Evolutionary conservation across 2,888 invertebrate genomes (phyloP).

Genomic region (Euspilapteryx auroguttella): DNA sequence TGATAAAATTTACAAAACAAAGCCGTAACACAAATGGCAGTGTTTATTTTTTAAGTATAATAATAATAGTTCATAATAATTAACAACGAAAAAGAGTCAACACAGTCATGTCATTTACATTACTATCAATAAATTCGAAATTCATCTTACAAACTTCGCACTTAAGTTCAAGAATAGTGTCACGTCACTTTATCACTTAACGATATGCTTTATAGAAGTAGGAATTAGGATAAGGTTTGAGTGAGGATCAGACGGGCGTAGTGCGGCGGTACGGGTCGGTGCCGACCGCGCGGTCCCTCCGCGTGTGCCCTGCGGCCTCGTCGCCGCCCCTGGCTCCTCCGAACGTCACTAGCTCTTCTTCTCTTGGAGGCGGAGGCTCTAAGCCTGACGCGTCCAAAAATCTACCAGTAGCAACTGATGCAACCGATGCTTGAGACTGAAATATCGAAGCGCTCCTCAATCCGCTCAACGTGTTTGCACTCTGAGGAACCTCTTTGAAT

Average conservation of each 20-base stretch:
- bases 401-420: constrained; percentile 68
- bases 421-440: constrained; percentile 60
- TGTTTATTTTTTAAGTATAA: constrained; percentile 55
- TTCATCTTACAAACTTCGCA: constrained; percentile 8
- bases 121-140: constrained; percentile 50
- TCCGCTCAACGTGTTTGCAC: constrained; percentile 49
- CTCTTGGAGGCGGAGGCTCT: constrained; percentile 64
- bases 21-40: constrained; percentile 59
- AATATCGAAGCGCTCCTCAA: constrained; percentile 50
- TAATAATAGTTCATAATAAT: no score
- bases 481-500: constrained; percentile 54
- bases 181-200: constrained; percentile 44
- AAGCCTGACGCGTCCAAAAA: constrained; percentile 69
- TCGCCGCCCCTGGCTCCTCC: constrained; percentile 38
- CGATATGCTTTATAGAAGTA: constrained; percentile 39
- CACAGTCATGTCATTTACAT: constrained; percentile 2
- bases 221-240: constrained; percentile 15
- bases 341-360: constrained; percentile 72
- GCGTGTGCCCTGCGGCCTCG: constrained; percentile 22
- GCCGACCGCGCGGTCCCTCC: constrained; percentile 49
- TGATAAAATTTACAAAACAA: no score
- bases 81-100: constrained; percentile 40
- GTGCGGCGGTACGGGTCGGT: constrained; percentile 61
- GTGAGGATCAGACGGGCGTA: constrained; percentile 56
- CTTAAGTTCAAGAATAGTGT: constrained; percentile 10